Evolutionary conservation across 1,140 invertebrate genomes (phyloP), one percentile per base, ranked within the genome.

Genomic region (Euwallacea similis): DNA sequence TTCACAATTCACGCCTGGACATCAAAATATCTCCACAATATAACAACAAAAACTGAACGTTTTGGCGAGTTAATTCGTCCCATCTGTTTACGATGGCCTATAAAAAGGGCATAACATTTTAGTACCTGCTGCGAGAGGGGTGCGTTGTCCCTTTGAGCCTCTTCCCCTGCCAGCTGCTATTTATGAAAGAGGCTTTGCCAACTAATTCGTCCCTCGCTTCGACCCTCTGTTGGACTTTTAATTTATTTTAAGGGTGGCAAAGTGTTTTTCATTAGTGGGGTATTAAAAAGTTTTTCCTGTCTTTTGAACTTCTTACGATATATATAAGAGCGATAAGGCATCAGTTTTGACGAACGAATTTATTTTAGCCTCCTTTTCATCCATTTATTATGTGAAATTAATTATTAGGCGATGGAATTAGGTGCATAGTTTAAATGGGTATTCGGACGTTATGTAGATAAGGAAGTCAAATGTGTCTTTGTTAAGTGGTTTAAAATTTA

Each of bases 61-160:
- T 53, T 53, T 53, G 50, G 50, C 50, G 15, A 53, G 50, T 53
- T 53, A 53, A 53, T 53, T 53, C 16, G 55, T 15, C 55, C 55
- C 55, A 58, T 58, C 55, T 58, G 55, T 58, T 61, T 61, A 61
- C 21, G 42, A 21, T 41, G 59, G 11, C 59, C 21, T 43, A 61
- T 61, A 61, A 61, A 61, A 43, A 43, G 59, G 59, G 42, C 59
- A 61, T 61, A 61, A 61, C 21, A 61, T 61, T 61, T 61, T 61
- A 61, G 59, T 61, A 61, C 59, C 59, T 61, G 59, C 59, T 61
- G 55, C 55, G 55, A 58, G 55, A 16, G 21, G 55, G 55, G 16
- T 58, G 55, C 16, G 9, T 13, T 21, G 55, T 58, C 59, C 59
- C 59, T 43, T 43, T 61, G 11, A n/a, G n/a, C n/a, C 7, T 43